A percentile compares a stretch with the other conserved stretches of the same genome.
These are phyloP conservation scores for Pachyseris speciosa DNA, from an alignment of 64 coral and sea anemone species.

Conservation along the genomic window DNA sequence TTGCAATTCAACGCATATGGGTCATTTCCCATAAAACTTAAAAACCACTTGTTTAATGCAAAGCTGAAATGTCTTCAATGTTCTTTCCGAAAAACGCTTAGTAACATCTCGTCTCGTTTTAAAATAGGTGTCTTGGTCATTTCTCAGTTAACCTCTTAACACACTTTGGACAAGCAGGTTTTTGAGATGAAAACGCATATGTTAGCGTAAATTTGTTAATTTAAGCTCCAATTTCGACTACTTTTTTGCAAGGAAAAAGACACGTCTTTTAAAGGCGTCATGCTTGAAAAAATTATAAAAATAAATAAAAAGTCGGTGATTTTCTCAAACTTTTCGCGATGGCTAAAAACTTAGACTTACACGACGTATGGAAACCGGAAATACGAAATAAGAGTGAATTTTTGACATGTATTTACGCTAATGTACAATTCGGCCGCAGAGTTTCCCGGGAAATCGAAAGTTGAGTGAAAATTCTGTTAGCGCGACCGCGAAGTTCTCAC, in stretches of 20 bases:
- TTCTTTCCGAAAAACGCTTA: background rate
- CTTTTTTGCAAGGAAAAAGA: background rate
- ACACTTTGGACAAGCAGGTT: background rate
- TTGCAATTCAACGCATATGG: background rate
- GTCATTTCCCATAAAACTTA: constrained; percentile 10
- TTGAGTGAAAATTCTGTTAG: background rate
- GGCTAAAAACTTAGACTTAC: background rate
- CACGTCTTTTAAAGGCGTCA: background rate
- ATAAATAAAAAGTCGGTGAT: background rate
- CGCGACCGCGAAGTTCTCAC: background rate
- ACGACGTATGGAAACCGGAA: background rate
- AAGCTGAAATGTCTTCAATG: background rate
- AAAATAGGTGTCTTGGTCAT: constrained; percentile 23
- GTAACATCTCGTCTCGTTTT: constrained; percentile 5
- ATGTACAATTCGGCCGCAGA: background rate
- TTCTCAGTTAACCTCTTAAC: constrained; percentile 49
- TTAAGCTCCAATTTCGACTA: background rate
- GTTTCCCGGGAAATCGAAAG: constrained; percentile 19
- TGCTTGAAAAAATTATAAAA: background rate
- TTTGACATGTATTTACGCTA: background rate
- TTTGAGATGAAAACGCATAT: background rate
- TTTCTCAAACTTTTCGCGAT: background rate
- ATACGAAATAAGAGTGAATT: background rate
- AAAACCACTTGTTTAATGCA: background rate
- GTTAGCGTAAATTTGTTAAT: constrained; percentile 1